phyloP scores from a whole-genome alignment of 1,140 invertebrate genomes.

The Rhagoletis pomonella region DNA sequence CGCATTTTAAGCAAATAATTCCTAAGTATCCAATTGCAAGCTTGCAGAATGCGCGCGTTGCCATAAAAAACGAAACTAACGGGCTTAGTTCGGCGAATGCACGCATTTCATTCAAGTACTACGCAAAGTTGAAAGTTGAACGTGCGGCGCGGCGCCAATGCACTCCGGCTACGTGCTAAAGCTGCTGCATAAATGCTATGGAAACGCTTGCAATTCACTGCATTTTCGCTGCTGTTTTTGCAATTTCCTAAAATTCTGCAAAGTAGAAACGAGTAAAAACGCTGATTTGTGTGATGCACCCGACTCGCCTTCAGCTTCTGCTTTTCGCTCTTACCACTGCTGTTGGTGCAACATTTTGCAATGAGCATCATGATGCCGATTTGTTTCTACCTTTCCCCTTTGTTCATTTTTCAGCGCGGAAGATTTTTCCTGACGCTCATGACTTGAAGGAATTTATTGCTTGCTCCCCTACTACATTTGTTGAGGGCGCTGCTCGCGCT shows the following conservation, averaged over 20 bases:
- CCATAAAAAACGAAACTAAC: neutral
- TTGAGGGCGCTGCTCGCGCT: neutral
- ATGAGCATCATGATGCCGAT: neutral
- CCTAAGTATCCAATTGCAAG: neutral
- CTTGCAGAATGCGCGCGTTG: neutral
- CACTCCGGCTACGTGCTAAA: neutral
- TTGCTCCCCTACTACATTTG: neutral
- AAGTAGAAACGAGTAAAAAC: neutral
- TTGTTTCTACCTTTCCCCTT: neutral
- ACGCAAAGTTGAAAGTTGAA: conserved; percentile 57
- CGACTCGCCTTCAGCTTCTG: neutral
- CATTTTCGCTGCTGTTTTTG: conserved; percentile 24
- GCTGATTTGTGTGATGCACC: conserved; percentile 14
- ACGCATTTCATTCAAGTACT: conserved; percentile 1
- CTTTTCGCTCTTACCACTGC: neutral
- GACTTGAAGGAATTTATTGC: conserved; percentile 23
- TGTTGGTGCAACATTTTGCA: conserved; percentile 18
- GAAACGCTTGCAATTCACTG: neutral
- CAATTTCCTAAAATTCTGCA: neutral
- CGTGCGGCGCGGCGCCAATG: conserved; percentile 41
- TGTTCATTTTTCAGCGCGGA: neutral
- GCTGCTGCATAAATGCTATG: neutral
- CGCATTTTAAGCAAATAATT: neutral
- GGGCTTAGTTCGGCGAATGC: neutral
- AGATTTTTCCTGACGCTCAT: neutral